Conservation (phyloP, 2,113 vertebrate genomes). For the Cervus canadensis region DNA sequence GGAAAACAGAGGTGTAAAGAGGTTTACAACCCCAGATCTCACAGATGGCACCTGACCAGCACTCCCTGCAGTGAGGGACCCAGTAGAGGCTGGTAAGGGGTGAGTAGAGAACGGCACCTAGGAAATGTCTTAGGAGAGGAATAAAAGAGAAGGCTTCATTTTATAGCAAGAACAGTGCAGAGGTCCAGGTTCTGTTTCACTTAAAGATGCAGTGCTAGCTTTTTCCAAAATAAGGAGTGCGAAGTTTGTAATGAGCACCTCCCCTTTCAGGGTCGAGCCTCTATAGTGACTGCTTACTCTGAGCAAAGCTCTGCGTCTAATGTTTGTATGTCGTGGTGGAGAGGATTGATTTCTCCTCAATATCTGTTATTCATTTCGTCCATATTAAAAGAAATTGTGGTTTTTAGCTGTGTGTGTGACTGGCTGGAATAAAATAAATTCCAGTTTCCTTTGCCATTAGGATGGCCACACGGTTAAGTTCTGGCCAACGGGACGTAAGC, state of each 20-base stretch:
- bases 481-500: not conserved
- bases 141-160: not conserved
- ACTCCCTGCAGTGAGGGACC: not conserved
- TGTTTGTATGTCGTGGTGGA: not conserved
- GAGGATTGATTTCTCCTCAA: not conserved
- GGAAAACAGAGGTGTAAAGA: not conserved
- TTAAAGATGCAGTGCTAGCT: not conserved
- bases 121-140: not conserved
- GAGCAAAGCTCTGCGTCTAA: not conserved
- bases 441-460: not conserved
- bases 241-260: not conserved
- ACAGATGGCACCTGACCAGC: not conserved
- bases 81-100: not conserved
- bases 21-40: not conserved
- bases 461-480: not conserved
- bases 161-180: not conserved
- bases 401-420: not conserved
- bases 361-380: not conserved
- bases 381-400: not conserved
- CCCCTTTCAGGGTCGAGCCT: not conserved
- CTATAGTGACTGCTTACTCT: not conserved
- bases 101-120: not conserved
- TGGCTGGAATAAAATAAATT: not conserved
- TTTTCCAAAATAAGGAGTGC: not conserved
- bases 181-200: not conserved